These are phyloP conservation scores for Simalia tracyae DNA, from an alignment of 2,797 vertebrate species.

Conservation along the genomic window DNA sequence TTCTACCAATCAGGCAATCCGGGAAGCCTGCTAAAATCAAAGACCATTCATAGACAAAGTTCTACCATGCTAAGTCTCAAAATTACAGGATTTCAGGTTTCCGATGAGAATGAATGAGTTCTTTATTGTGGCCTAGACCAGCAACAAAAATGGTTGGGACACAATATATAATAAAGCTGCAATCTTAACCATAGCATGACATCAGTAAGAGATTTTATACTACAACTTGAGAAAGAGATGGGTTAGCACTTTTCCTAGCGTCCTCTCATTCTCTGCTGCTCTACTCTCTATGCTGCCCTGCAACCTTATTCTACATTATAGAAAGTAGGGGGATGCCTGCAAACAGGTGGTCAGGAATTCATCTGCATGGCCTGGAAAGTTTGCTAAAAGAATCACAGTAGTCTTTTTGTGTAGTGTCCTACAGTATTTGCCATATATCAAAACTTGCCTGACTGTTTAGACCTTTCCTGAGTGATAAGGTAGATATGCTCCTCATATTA, in stretches of 20 bases:
- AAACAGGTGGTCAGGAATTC: too few species aligned
- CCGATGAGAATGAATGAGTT: not conserved
- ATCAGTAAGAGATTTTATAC: not conserved
- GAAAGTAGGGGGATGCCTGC: too few species aligned
- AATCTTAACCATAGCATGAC: not conserved
- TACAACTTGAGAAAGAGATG: not conserved
- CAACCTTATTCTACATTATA: too few species aligned
- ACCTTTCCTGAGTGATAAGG: too few species aligned
- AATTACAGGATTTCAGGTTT: not conserved
- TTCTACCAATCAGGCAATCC: not conserved
- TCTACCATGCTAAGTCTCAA: not conserved
- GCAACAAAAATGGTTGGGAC: not conserved
- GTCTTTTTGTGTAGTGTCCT: too few species aligned
- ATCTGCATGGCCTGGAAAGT: too few species aligned
- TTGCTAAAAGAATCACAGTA: too few species aligned
- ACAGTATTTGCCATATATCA: too few species aligned
- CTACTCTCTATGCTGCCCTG: not conserved
- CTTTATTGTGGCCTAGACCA: not conserved
- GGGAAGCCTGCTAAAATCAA: not conserved
- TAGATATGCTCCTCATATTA: too few species aligned
- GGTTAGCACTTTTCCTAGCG: not conserved
- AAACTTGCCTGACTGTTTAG: too few species aligned
- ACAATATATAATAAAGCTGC: not conserved
- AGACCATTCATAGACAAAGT: not conserved
- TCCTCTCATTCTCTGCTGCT: not conserved